phyloP scores from a whole-genome alignment of 2,113 vertebrate genomes.

The Beaufortia kweichowensis region DNA sequence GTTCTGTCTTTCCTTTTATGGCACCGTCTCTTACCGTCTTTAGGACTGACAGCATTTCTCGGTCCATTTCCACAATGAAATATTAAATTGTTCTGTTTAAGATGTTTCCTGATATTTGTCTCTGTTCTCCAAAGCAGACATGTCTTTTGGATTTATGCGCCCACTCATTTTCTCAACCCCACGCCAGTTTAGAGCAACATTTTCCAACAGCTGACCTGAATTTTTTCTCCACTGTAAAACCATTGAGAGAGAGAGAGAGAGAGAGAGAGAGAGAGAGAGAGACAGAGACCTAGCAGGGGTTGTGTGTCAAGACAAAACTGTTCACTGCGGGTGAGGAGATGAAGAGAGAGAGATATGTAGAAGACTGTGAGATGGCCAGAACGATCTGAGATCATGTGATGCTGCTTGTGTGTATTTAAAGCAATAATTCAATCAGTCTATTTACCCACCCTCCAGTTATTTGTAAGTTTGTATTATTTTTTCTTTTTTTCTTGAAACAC shows the following conservation, averaged over 20 bases:
- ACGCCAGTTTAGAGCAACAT: conserved; percentile 77
- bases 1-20: conserved; percentile 22
- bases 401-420: background rate
- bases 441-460: background rate
- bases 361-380: background rate
- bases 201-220: conserved; percentile 80
- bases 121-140: conserved; percentile 80
- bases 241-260: conserved; percentile 68
- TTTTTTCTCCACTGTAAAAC: conserved; percentile 65
- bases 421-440: no score
- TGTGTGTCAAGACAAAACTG: conserved; percentile 23
- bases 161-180: background rate
- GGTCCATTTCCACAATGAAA: conserved; percentile 87
- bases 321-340: conserved; percentile 11
- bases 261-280: conserved; percentile 63
- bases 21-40: conserved; percentile 60
- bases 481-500: background rate
- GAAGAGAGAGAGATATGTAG: background rate
- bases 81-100: conserved; percentile 74
- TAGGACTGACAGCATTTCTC: conserved; percentile 79
- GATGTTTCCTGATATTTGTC: conserved; percentile 63
- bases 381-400: no score
- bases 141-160: conserved; percentile 81
- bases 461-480: background rate
- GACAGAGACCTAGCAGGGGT: conserved; percentile 1